Evolutionary conservation across 37 sponge, comb jelly and placozoan genomes (phyloP), one percentile per base, ranked within the genome.

Genomic region (Theonella swinhoei): DNA sequence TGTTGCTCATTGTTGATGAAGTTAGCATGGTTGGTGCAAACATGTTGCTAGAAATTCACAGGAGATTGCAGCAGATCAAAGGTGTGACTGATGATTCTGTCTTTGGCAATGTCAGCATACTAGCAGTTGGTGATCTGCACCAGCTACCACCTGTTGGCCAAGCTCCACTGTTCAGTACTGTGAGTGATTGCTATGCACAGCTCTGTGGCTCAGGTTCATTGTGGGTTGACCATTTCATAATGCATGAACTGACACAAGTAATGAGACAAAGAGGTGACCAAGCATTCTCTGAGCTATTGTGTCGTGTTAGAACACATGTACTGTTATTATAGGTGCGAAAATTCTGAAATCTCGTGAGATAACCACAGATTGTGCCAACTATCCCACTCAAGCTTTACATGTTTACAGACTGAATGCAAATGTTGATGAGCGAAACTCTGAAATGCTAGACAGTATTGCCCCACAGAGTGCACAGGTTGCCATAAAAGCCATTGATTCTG

Each of bases 21-120:
- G n/a, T n/a, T n/a, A n/a, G n/a, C n/a, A n/a, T n/a, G n/a, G n/a
- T n/a, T n/a, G n/a, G n/a, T n/a, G n/a, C n/a, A n/a, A n/a, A n/a
- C n/a, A n/a, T n/a, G n/a, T n/a, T n/a, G n/a, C n/a, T 82, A 37
- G 64, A 77, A 61, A 82, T 82, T 38, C 77, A 88, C 64, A 88
- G 59, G n/a, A 35, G 83, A 31, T 42, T 78, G 39, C 42, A 87
- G 33, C 75, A 80, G 54, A 79, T 77, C 22, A 69, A 69, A 70
- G 78, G 28, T 69, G 67, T 40, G 23, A 17, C 78, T 11, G 25
- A n/a, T 78, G 79, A 85, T 77, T 19, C 26, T 4, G 36, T 66
- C 7, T 85, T 78, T 78, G 79, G 78, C 42, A 64, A 64, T 42
- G 62, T 78, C 1, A 69, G 47, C 35, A 75, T 81, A 22, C 54